A percentile compares a stretch with the other conserved stretches of the same genome.
These are phyloP conservation scores for Clarias pachynema DNA, from an alignment of 2,797 vertebrate genomes.

Conservation along the genomic window DNA sequence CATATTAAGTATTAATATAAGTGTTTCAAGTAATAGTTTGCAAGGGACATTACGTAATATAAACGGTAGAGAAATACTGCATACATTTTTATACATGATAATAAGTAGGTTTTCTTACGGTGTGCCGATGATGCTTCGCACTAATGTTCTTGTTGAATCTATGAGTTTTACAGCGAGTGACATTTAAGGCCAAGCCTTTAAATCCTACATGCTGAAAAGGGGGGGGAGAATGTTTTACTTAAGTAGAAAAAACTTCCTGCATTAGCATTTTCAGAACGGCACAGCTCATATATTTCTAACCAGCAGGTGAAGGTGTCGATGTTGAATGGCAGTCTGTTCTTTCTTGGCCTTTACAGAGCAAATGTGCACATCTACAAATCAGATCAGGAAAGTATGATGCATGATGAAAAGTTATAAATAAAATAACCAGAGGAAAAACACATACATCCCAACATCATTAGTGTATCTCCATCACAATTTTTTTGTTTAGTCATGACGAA, in stretches of 20 bases:
- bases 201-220: conserved; percentile 73
- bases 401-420: not conserved
- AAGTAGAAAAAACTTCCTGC: not conserved
- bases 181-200: conserved; percentile 73
- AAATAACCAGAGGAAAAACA: not conserved
- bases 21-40: not conserved
- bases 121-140: conserved; percentile 70
- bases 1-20: not conserved
- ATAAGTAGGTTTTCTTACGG: conserved; percentile 59
- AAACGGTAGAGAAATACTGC: not conserved
- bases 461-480: not conserved
- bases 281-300: conserved; percentile 70
- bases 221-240: not conserved
- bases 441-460: not conserved
- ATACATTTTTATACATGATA: not conserved
- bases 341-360: conserved; percentile 65
- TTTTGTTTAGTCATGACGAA: not conserved
- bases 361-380: conserved; percentile 73
- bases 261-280: not conserved
- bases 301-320: conserved; percentile 72
- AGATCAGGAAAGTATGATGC: conserved; percentile 62
- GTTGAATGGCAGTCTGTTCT: conserved; percentile 67
- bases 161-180: conserved; percentile 61
- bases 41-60: not conserved
- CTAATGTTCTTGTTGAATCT: conserved; percentile 78